These are phyloP conservation scores for Epistrophe grossulariae DNA, from an alignment of 2,888 invertebrate species.

Conservation along the genomic window DNA sequence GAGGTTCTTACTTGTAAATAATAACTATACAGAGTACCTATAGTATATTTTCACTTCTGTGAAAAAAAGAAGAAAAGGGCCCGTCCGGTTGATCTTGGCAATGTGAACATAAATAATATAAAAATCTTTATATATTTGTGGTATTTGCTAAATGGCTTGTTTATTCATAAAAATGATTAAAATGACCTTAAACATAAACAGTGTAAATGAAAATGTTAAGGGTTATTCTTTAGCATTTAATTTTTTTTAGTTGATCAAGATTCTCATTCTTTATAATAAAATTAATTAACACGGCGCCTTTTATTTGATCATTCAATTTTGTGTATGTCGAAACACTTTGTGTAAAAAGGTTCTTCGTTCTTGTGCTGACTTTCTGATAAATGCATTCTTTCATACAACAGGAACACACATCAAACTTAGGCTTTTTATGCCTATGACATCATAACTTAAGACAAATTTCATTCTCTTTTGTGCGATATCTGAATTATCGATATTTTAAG, in stretches of 20 bases:
- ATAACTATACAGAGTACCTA: no score
- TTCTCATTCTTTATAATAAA: neutral
- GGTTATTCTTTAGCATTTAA: neutral
- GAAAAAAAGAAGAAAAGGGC: neutral
- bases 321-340: neutral
- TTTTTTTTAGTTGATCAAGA: neutral
- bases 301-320: neutral
- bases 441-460: neutral
- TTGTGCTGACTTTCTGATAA: neutral
- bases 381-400: neutral
- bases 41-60: neutral
- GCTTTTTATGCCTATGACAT: constrained; percentile 7
- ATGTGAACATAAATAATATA: neutral
- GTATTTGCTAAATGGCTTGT: neutral
- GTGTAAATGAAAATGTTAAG: neutral
- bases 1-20: no score
- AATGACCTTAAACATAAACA: neutral
- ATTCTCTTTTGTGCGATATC: neutral
- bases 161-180: neutral
- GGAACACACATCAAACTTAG: neutral
- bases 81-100: neutral
- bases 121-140: neutral
- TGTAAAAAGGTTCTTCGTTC: neutral
- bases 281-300: neutral
- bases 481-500: neutral